Evolutionary conservation across 2,888 invertebrate species (phyloP), one percentile per base, ranked within the genome.

Genomic region (Scaptodrosophila latifasciaeformis): DNA sequence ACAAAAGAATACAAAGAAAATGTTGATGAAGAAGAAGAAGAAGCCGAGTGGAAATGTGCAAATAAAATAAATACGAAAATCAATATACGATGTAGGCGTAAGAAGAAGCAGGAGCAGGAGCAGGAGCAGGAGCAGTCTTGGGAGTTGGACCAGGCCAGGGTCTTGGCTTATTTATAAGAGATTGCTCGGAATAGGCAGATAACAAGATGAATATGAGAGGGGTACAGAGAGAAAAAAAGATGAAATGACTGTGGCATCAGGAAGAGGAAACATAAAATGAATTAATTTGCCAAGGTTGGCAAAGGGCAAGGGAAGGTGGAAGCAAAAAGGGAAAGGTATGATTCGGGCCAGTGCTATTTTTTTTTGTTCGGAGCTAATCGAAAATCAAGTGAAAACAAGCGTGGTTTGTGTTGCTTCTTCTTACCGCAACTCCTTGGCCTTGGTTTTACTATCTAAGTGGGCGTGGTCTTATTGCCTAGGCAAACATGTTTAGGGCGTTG

Each of bases 31-130:
- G 19, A 35, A 35, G 6, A 10, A 30, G 1, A 30, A 30, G 30
- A 9, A 39, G 29, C 37, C 29, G n/a, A 9, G 21, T 24, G 21
- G 30, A 61, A 59, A 64, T 48, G 31, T 50, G 52, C 58, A 69
- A 67, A 55, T 64, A 68, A 71, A 66, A 75, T 75, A 78, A 78
- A 78, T 75, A 65, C 70, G 54, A 75, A 76, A 76, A 78, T 76
- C 75, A 78, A 78, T 76, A 78, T 72, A 7, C 24, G n/a, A n/a
- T n/a, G 79, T 75, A 72, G 75, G 75, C 75, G 78, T 75, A 75
- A 66, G 75, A 60, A 65, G 67, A 54, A 60, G 69, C 67, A 58
- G 63, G 49, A 49, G 59, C 54, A 47, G 44, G 40, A 37, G 39
- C 30, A 37, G 43, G 21, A 35, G 54, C 40, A 37, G 18, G 40